phyloP scores from a whole-genome alignment of 1,140 invertebrate genomes.

The Lycorma delicatula region DNA sequence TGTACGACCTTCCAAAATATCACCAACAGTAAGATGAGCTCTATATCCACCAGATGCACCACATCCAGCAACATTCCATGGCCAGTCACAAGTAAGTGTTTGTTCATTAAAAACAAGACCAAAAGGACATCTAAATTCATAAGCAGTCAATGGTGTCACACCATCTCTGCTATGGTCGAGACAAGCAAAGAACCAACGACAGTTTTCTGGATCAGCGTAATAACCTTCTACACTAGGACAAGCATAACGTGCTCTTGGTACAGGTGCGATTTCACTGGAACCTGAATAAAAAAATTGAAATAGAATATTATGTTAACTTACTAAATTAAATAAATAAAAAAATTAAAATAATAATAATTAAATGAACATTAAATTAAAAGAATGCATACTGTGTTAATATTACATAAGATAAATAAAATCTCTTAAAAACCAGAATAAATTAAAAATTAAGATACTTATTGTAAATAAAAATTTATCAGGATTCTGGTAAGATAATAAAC shows the following conservation, averaged over 20 bases:
- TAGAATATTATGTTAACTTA: not conserved
- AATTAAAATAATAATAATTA: too few relatives aligned
- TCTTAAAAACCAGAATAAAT: too few relatives aligned
- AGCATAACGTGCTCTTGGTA: slow-evolving; percentile 51
- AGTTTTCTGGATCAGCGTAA: slow-evolving; percentile 74
- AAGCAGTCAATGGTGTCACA: slow-evolving; percentile 48
- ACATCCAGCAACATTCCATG: slow-evolving; percentile 48
- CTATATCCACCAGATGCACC: slow-evolving; percentile 18
- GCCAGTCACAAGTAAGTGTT: slow-evolving; percentile 68
- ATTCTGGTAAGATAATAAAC: too few relatives aligned
- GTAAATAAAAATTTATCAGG: too few relatives aligned
- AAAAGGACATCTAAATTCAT: slow-evolving; percentile 76
- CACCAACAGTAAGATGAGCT: slow-evolving; percentile 21
- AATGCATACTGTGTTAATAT: too few relatives aligned
- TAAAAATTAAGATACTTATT: too few relatives aligned
- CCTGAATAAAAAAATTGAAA: slow-evolving; percentile 42
- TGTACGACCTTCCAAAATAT: slow-evolving; percentile 27
- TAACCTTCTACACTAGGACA: slow-evolving; percentile 54
- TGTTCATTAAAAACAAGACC: slow-evolving; percentile 69
- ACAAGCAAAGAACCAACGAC: slow-evolving; percentile 79
- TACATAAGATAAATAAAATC: too few relatives aligned
- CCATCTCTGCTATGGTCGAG: slow-evolving; percentile 58
- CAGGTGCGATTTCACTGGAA: slow-evolving; percentile 64
- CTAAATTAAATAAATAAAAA: too few relatives aligned
- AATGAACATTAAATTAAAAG: too few relatives aligned